Percentiles rank a stretch among this genome's conserved stretches.
These are phyloP conservation scores for Agriopis marginaria DNA, from an alignment of 2,888 invertebrate genomes.

Conservation along the genomic window DNA sequence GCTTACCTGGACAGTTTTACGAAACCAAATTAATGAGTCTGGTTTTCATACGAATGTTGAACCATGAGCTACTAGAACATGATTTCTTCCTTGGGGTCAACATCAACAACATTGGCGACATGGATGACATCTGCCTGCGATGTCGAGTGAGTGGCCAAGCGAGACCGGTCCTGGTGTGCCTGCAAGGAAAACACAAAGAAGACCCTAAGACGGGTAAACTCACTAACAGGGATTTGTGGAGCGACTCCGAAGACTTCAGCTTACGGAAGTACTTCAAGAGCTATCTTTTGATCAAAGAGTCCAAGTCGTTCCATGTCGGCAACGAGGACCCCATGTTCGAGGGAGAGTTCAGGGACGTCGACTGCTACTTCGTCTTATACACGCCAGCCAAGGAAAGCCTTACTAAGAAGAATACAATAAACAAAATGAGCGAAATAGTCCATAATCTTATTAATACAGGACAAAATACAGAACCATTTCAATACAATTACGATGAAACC, in stretches of 20 bases:
- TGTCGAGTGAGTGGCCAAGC: constrained; percentile 41
- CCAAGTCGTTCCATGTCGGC: constrained; percentile 46
- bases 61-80: constrained; percentile 47
- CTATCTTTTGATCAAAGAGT: constrained; percentile 53
- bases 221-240: constrained; percentile 48
- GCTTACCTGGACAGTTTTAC: constrained; percentile 44
- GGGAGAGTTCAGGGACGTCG: constrained; percentile 47
- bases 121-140: constrained; percentile 58
- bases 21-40: constrained; percentile 54
- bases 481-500: constrained; percentile 46
- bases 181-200: constrained; percentile 58
- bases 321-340: constrained; percentile 51
- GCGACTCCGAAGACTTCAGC: constrained; percentile 47
- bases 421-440: constrained; percentile 41
- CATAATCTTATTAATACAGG: constrained; percentile 51
- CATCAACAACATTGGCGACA: constrained; percentile 55
- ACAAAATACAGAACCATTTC: constrained; percentile 44
- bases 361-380: constrained; percentile 55
- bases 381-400: constrained; percentile 50
- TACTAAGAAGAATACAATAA: neutral
- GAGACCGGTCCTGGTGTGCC: constrained; percentile 48
- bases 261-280: constrained; percentile 57
- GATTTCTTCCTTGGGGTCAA: constrained; percentile 54
- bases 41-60: constrained; percentile 51
- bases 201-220: constrained; percentile 50